phyloP scores from a whole-genome alignment of 2,888 invertebrate genomes.

The Andrena flavipes region DNA sequence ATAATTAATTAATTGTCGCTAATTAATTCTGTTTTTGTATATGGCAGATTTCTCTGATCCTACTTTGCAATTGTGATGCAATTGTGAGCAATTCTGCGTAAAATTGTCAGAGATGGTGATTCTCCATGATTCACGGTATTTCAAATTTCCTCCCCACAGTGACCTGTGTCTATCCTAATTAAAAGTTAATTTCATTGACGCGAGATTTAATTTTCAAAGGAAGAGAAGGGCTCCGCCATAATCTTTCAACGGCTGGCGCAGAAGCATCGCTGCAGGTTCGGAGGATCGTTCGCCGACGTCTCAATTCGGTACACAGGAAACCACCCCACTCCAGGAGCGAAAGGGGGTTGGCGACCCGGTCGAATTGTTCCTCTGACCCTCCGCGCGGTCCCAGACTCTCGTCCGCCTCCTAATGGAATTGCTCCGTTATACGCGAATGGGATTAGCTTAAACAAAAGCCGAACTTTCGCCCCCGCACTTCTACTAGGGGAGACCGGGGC shows the following conservation, averaged over 20 bases:
- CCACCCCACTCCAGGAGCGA: slow-evolving; percentile 10
- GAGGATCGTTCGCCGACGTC: slow-evolving; percentile 47
- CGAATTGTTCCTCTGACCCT: slow-evolving; percentile 46
- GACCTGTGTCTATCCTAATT: no score
- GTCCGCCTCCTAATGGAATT: slow-evolving; percentile 82
- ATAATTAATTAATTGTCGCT: no score
- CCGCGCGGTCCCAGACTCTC: slow-evolving; percentile 33
- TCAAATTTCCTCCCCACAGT: no score
- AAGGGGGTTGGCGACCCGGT: slow-evolving; percentile 36
- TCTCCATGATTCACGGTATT: no score
- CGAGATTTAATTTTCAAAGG: not conserved
- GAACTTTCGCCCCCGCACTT: slow-evolving; percentile 64
- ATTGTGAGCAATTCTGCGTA: no score
- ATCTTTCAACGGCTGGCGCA: not conserved
- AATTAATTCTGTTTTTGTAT: no score
- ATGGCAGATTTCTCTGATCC: no score
- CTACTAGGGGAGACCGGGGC: no score
- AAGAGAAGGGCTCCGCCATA: not conserved
- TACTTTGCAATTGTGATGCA: no score
- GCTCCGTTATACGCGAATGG: slow-evolving; percentile 68
- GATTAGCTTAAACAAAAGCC: slow-evolving; percentile 78
- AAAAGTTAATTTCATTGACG: no score
- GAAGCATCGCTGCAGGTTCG: slow-evolving; percentile 31
- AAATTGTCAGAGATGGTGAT: no score
- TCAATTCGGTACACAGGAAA: slow-evolving; percentile 48